Base-by-base conservation (phyloP, 2,797 vertebrate genomes). In the Sebastes steindachneri region DNA sequence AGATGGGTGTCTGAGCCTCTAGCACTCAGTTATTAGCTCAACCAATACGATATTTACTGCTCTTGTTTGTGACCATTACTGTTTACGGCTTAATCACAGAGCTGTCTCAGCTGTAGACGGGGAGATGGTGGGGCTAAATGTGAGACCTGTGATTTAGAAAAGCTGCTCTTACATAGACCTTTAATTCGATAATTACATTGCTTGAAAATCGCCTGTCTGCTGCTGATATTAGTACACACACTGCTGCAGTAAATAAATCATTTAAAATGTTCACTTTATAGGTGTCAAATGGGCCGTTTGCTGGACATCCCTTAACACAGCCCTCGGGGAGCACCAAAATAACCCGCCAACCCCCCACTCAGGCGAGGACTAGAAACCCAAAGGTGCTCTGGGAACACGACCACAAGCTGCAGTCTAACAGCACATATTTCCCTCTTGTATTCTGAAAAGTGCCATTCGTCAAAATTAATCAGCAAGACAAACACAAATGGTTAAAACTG, bases 81-180 rank as follows among this genome's bases (percentile, higher is more conserved):
- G 31, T 70, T 82, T 58, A 54, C 17, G 1, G 23, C 76, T 78
- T 80, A 86, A 87, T 87, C 68, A 77, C 51, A 33, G 53, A 68
- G 41, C 48, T 67, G 71, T 75, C 73, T 69, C 26, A 0, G 7
- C 19, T 53, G 86, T 15, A 33, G 65, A 58, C 1, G 9, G 29
- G 37, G 57, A 63, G 67, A 68, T 48, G 12, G 54, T 74, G 14
- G 76, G 28, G 64, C 60, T 68, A 3, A 88, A 73, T 10, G 3
- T 14, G 26, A 74, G 68, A 71, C 37, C 73, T 68, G 73, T 73
- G 66, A 83, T 89, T 63, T 86, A 82, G n/a, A 79, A 45, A 68
- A 4, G 60, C 57, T 74, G 11, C 15, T 83, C 45, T 77, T 59
- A 37, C 57, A 68, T 17, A 70, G 5, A 64, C 51, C 55, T 68